Base-by-base conservation (phyloP, 2,797 vertebrate genomes). In the Acomys russatus region DNA sequence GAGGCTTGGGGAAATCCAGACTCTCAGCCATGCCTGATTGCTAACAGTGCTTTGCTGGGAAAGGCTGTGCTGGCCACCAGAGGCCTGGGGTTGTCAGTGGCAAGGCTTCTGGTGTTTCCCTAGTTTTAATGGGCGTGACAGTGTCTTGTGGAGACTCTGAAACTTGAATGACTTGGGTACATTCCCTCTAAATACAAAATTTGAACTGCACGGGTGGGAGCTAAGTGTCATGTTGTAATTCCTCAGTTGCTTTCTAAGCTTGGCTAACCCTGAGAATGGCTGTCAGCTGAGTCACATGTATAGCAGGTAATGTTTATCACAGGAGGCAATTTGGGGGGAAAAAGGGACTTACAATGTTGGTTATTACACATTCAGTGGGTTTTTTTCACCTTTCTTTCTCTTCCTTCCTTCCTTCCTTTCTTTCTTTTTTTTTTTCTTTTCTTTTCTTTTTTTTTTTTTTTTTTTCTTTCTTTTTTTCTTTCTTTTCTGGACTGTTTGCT, bases 31-130 rank as follows among this genome's bases (percentile, higher is more conserved):
- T n/a, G 44, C 44, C n/a, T 3, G 5, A 11, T 70, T 15, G 64
- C 76, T 66, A n/a, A 64, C 15, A 0, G 35, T 11, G 33, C 44
- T 86, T 28, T 8, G 44, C 61, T 1, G 33, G 17, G 54, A 59
- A 56, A 9, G n/a, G 64, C 51, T 7, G 15, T 0, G 44, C n/a
- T 33, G 10, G 23, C 20, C 64, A 30, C 49, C 44, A 22, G 5
- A 1, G 51, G 12, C 20, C 64, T 30, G 17, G 3, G 3, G 18
- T 90, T 78, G 59, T 80, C 80, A 56, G n/a, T 23, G 25, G 86
- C 84, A 30, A 66, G 18, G 30, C 17, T 90, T 89, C 71, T 73
- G 82, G 44, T 22, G 64, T 86, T 86, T 94, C 88, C 85, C 54
- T 68, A 51, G 28, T 73, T 74, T 66, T n/a, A 59, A 33, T 59